Evolutionary conservation across 2,888 invertebrate genomes (phyloP).

Genomic region (Cordilura impudica): DNA sequence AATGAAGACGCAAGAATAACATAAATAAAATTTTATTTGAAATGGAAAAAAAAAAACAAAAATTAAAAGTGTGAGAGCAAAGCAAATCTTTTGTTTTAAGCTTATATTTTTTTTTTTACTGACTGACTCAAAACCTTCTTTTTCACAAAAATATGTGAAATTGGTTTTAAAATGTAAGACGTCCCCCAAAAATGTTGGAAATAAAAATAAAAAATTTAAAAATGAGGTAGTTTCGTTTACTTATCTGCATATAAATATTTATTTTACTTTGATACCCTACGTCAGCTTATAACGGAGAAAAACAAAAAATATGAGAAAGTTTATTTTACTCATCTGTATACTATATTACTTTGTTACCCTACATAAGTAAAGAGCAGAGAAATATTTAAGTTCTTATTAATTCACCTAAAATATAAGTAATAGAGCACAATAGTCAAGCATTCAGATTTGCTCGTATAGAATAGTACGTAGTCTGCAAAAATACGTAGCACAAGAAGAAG

Average conservation of each 20-base stretch:
- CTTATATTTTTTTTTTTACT: background rate
- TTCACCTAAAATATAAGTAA: too few relatives aligned
- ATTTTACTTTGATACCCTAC: too few relatives aligned
- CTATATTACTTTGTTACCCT: too few relatives aligned
- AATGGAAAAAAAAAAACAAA: background rate
- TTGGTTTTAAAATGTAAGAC: conserved; percentile 23
- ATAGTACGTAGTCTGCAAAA: too few relatives aligned
- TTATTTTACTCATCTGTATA: too few relatives aligned
- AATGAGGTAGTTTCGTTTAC: conserved; percentile 16
- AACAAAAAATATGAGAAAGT: background rate
- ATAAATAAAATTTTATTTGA: background rate
- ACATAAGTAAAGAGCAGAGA: too few relatives aligned
- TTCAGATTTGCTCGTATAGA: too few relatives aligned
- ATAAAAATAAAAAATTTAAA: background rate
- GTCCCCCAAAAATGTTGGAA: conserved; percentile 2
- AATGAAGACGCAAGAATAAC: background rate
- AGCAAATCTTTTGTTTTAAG: conserved; percentile 35
- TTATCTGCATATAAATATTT: conserved; percentile 4
- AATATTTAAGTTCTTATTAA: too few relatives aligned
- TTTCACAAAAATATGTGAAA: conserved; percentile 28
- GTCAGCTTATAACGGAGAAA: too few relatives aligned
- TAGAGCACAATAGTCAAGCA: too few relatives aligned
- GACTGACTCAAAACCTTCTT: conserved; percentile 32
- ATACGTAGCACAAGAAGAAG: too few relatives aligned
- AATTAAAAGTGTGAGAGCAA: conserved; percentile 35